Conservation (phyloP, 2,797 vertebrate genomes). For the Miichthys miiuy region DNA sequence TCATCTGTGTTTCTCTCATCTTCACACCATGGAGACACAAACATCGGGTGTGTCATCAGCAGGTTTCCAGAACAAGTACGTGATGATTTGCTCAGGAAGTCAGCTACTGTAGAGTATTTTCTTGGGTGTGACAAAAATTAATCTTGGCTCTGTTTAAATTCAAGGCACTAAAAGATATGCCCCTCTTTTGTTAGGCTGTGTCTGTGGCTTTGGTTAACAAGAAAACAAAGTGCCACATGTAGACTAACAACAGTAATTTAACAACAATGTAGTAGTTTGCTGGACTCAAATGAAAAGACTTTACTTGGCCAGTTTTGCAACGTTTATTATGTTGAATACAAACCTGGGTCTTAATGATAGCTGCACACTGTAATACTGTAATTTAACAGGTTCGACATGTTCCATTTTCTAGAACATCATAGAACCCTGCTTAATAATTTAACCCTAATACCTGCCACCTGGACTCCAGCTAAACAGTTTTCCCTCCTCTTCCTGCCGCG, state of each 20-base stretch:
- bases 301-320: neutral
- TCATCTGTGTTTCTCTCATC: neutral
- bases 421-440: neutral
- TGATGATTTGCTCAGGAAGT: neutral
- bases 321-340: neutral
- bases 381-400: neutral
- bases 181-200: neutral
- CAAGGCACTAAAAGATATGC: neutral
- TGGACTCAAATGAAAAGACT: neutral
- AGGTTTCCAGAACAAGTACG: neutral
- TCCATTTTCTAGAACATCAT: neutral
- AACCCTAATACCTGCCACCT: neutral
- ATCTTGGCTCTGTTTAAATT: neutral
- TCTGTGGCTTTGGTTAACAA: too few relatives aligned
- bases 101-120: neutral
- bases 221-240: neutral
- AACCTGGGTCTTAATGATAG: neutral
- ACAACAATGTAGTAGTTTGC: neutral
- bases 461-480: constrained; percentile 14
- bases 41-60: neutral
- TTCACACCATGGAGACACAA: constrained; percentile 1
- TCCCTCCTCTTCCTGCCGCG: neutral
- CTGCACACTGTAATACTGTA: neutral
- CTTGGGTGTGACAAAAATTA: neutral
- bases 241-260: neutral